These are phyloP conservation scores for Charanyca ferruginea DNA, from an alignment of 2,888 invertebrate species.

Conservation along the genomic window DNA sequence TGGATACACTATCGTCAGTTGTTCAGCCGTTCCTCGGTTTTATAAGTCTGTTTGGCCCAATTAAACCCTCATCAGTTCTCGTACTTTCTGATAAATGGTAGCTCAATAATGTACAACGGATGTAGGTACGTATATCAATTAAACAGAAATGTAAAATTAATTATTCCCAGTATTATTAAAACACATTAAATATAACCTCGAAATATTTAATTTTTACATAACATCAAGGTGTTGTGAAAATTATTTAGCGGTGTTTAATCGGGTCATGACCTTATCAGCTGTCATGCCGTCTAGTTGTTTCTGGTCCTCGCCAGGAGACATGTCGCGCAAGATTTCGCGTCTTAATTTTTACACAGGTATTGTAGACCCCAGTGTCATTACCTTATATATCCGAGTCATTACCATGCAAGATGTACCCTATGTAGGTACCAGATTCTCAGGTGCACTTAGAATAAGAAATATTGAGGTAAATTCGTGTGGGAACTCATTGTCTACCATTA, in stretches of 20 bases:
- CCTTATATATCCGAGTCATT: too few relatives aligned
- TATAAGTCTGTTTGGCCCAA: background rate
- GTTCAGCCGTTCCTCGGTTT: too few relatives aligned
- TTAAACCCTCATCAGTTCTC: background rate
- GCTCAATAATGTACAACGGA: background rate
- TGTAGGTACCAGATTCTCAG: constrained; percentile 2
- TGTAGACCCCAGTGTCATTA: constrained; percentile 4
- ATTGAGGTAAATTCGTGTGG: constrained; percentile 53
- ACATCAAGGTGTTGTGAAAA: constrained; percentile 57
- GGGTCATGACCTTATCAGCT: constrained; percentile 63
- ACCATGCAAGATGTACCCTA: constrained; percentile 6
- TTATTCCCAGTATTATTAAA: constrained; percentile 32
- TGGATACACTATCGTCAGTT: too few relatives aligned
- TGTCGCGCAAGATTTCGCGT: background rate
- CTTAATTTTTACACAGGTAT: constrained; percentile 4
- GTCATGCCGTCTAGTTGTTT: constrained; percentile 11
- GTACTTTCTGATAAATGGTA: background rate
- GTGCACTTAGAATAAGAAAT: constrained; percentile 34
- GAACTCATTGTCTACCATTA: constrained; percentile 58
- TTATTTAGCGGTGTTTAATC: constrained; percentile 56
- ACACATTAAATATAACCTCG: constrained; percentile 34
- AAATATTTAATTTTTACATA: constrained; percentile 62
- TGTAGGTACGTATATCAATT: constrained; percentile 1
- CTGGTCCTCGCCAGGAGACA: constrained; percentile 3
- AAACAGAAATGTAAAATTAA: constrained; percentile 20